Evolutionary conservation across 2,113 vertebrate species (phyloP).

Genomic region (Nerophis ophidion): DNA sequence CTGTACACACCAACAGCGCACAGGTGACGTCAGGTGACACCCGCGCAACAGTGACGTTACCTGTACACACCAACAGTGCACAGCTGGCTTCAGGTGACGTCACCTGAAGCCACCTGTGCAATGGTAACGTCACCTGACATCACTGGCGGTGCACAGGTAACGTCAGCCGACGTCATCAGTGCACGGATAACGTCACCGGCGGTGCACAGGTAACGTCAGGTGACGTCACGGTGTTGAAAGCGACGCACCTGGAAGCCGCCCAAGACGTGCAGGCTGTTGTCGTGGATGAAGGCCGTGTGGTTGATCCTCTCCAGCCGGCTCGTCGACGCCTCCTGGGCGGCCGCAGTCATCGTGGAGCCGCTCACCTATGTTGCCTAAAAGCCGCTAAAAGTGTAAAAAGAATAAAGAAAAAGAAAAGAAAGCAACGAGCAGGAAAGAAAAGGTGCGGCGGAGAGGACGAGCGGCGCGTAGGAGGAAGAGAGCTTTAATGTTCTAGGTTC

Average conservation of each 20-base stretch:
- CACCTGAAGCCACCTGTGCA: no score
- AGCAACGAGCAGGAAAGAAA: background rate
- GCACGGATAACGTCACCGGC: background rate
- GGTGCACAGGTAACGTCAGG: background rate
- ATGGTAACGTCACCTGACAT: background rate
- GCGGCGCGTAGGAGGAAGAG: background rate
- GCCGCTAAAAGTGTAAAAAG: background rate
- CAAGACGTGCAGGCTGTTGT: conserved; percentile 81
- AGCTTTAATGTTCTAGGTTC: background rate
- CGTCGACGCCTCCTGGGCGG: conserved; percentile 1
- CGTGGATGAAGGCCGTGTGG: conserved; percentile 82
- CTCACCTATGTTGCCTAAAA: background rate
- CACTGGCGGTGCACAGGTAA: background rate
- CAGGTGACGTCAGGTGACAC: no score
- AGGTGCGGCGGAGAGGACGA: background rate
- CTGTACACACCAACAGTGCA: no score
- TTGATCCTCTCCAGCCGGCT: conserved; percentile 81
- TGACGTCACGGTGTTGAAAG: background rate
- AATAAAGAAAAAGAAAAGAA: background rate
- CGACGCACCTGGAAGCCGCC: conserved; percentile 85
- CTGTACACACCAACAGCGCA: no score
- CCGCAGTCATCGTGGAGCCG: conserved; percentile 37
- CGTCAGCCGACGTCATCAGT: no score
- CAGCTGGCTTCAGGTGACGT: no score
- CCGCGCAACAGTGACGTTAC: no score